These are phyloP conservation scores for Cydia strobilella DNA, from an alignment of 1,140 invertebrate genomes.

Conservation along the genomic window DNA sequence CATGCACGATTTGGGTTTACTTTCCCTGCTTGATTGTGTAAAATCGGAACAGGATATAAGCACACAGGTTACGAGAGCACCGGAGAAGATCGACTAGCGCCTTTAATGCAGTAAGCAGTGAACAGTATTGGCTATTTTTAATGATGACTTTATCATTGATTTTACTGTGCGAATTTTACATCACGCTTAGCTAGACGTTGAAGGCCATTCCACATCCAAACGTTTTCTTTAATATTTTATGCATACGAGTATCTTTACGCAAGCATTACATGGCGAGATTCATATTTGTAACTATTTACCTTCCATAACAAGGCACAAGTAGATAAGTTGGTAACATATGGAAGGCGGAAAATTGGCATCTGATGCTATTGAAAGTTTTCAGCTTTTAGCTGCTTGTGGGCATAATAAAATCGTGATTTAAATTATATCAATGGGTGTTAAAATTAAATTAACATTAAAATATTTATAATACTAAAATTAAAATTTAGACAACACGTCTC, in stretches of 20 bases:
- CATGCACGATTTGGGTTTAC: slow-evolving; percentile 20
- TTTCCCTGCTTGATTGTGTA: slow-evolving; percentile 30
- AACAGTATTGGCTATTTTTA: slow-evolving; percentile 61
- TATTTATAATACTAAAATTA: background rate
- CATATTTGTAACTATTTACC: background rate
- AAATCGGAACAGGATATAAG: slow-evolving; percentile 10
- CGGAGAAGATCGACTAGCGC: slow-evolving; percentile 3
- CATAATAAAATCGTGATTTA: background rate
- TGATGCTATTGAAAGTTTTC: background rate
- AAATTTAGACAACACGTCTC: background rate
- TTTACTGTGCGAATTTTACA: slow-evolving; percentile 38
- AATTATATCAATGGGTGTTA: background rate
- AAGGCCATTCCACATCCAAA: slow-evolving; percentile 45
- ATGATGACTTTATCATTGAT: slow-evolving; percentile 65
- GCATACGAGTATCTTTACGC: background rate
- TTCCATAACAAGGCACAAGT: background rate
- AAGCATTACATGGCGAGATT: background rate
- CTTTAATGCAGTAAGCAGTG: slow-evolving; percentile 4
- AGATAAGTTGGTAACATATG: background rate
- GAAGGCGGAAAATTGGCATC: background rate
- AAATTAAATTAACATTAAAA: background rate
- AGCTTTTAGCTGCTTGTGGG: background rate
- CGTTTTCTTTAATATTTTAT: slow-evolving; percentile 2
- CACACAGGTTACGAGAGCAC: slow-evolving; percentile 23
- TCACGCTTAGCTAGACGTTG: slow-evolving; percentile 40